Evolutionary conservation across 2,888 invertebrate genomes (phyloP).

Genomic region (Polylopha cassiicola): DNA sequence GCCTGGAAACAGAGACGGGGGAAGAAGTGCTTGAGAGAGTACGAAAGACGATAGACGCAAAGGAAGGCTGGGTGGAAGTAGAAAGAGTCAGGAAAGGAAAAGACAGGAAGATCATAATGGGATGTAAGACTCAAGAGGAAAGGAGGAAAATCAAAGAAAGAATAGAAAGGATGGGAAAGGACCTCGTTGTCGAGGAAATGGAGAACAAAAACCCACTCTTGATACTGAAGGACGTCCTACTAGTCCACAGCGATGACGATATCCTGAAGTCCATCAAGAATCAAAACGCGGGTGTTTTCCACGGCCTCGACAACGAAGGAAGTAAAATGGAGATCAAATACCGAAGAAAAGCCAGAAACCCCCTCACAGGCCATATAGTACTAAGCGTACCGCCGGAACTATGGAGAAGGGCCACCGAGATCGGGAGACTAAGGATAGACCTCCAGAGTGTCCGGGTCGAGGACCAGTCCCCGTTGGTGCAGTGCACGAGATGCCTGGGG

Average conservation of each 20-base stretch:
- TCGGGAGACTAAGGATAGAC: background rate
- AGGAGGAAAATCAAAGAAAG: constrained; percentile 2
- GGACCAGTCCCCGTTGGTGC: constrained; percentile 2
- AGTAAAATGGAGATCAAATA: background rate
- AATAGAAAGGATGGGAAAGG: background rate
- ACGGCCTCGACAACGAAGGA: background rate
- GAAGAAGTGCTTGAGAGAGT: constrained; percentile 1
- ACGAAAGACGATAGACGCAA: constrained; percentile 3
- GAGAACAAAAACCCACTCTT: constrained; percentile 9
- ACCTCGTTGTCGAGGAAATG: background rate
- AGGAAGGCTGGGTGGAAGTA: background rate
- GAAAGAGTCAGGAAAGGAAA: constrained; percentile 1
- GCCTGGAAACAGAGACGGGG: constrained; percentile 1
- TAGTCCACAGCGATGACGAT: constrained; percentile 6
- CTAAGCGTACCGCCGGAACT: background rate
- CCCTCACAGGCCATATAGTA: constrained; percentile 2
- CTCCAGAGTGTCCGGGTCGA: background rate
- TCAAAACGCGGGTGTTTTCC: constrained; percentile 1
- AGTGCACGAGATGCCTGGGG: constrained; percentile 6
- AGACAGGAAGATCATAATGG: constrained; percentile 5
- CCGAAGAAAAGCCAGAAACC: constrained; percentile 7
- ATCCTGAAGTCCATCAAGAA: constrained; percentile 1
- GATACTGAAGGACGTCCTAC: constrained; percentile 1
- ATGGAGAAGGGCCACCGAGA: background rate
- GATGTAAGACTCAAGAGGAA: constrained; percentile 4